Evolutionary conservation across 2,797 vertebrate species (phyloP), one percentile per base, ranked within the genome.

Genomic region (Hozukius guyotensis): DNA sequence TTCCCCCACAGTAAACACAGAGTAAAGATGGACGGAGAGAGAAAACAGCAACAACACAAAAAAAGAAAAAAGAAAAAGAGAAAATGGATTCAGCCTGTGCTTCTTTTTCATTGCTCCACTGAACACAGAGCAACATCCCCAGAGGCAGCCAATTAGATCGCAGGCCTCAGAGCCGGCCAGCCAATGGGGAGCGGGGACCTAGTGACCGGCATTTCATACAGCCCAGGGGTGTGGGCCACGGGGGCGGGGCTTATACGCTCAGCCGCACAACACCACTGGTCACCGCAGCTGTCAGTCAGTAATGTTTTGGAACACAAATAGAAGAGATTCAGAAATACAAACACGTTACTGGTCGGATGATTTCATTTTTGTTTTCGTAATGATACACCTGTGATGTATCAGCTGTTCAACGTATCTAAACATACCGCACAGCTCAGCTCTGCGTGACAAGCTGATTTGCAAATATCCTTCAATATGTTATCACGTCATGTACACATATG

Each of bases 191-290:
- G 88, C 79, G 1, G 67, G 88, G 92, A 91, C 94, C 93, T 88
- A 95, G 91, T 95, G 93, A 95, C 93, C 93, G 84, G 83, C 84
- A 92, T 94, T 92, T 86, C 89, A 85, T 90, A 89, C 83, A 89
- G 91, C 93, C 92, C 86, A 84, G 82, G 93, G 94, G 75, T 92
- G 91, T 94, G 92, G 93, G 91, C 84, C 89, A 91, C 13, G 14
- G 78, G 74, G 92, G 91, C 31, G 85, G 88, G 83, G 84, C 81
- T 67, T 89, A 34, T 13, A 62, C 24, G 16, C 38, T 69, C 67
- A 20, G 22, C 61, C 27, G 3, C 14, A 29, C 27, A 5, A 60
- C n/a, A 42, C 52, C 79, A 86, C 60, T 85, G 87, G 82, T 78
- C 84, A 59, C 38, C 46, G 70, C 81, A 63, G 72, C 31, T 80